Evolutionary conservation across 2,113 vertebrate genomes (phyloP).

Genomic region (Ariopsis seemanni): DNA sequence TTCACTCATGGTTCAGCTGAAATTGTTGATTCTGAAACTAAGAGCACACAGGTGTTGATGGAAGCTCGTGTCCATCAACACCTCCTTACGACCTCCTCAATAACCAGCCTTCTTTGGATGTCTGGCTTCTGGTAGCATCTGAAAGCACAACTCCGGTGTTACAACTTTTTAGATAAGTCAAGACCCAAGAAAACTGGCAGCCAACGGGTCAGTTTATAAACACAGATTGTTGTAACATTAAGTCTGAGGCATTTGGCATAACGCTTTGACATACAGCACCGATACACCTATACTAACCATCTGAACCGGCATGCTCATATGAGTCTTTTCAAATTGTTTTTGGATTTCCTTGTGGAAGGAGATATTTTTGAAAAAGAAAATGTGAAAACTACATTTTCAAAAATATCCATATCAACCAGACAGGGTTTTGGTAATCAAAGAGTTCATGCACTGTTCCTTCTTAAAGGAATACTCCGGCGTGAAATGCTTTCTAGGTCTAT

Average conservation of each 20-base stretch:
- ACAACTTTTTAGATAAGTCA: too few relatives aligned
- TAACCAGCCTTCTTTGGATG: background rate
- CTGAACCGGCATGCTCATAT: background rate
- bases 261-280: background rate
- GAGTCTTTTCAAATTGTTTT: background rate
- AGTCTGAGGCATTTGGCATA: too few relatives aligned
- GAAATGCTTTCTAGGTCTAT: too few relatives aligned
- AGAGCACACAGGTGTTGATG: too few relatives aligned
- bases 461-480: too few relatives aligned
- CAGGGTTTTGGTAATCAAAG: background rate
- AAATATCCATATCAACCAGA: background rate
- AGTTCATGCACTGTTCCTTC: background rate
- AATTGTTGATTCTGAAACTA: too few relatives aligned
- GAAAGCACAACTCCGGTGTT: background rate
- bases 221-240: background rate
- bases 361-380: background rate
- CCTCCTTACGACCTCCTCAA: background rate
- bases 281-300: background rate
- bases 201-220: background rate
- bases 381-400: background rate
- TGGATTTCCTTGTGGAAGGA: background rate
- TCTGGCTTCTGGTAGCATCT: background rate
- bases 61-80: background rate
- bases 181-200: too few relatives aligned
- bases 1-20: too few relatives aligned